Evolutionary conservation across 2,113 vertebrate genomes (phyloP).

Genomic region (Esox niger): DNA sequence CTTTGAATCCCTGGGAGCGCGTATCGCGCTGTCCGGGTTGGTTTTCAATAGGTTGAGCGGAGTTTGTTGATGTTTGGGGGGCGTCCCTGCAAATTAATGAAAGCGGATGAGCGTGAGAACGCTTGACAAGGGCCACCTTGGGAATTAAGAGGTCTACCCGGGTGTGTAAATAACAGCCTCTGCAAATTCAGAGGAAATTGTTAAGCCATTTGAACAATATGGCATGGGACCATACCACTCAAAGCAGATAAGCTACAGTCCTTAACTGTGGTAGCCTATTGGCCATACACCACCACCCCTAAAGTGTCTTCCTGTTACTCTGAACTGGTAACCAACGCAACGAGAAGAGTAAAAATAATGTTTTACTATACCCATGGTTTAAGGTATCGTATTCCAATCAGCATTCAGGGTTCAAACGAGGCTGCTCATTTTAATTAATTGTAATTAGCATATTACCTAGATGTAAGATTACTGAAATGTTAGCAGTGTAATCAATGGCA

Average conservation of each 20-base stretch:
- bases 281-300: too few species aligned
- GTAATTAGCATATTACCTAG: not conserved
- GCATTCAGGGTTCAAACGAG: too few species aligned
- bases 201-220: not conserved
- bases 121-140: constrained; percentile 33
- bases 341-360: too few species aligned
- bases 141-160: constrained; percentile 25
- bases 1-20: constrained; percentile 28
- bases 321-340: too few species aligned
- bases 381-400: too few species aligned
- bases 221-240: too few species aligned
- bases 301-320: too few species aligned
- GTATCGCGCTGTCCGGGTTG: constrained; percentile 32
- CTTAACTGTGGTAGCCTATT: not conserved
- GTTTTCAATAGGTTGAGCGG: constrained; percentile 19
- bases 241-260: not conserved
- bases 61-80: constrained; percentile 16
- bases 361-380: too few species aligned
- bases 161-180: not conserved
- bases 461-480: not conserved
- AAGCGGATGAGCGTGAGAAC: constrained; percentile 61
- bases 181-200: not conserved
- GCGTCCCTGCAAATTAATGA: constrained; percentile 63
- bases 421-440: too few species aligned
- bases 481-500: constrained; percentile 46